phyloP scores from a whole-genome alignment of 2,888 invertebrate genomes.

The Pyralis farinalis region DNA sequence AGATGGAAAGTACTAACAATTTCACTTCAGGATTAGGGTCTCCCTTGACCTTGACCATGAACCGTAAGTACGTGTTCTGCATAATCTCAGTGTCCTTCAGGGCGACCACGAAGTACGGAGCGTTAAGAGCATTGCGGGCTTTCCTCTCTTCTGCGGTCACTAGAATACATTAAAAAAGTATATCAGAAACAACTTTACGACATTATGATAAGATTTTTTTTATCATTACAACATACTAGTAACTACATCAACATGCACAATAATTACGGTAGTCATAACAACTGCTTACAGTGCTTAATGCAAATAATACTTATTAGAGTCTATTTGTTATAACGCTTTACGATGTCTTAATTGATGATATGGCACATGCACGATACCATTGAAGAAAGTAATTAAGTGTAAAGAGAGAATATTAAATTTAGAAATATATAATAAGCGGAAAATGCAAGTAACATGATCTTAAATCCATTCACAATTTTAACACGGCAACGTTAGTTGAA shows the following conservation, averaged over 20 bases:
- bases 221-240: too few species aligned
- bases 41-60: constrained; percentile 93
- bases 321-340: constrained; percentile 69
- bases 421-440: not conserved
- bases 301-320: constrained; percentile 26
- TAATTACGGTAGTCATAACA: constrained; percentile 16
- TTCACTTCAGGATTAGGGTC: constrained; percentile 93
- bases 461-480: too few species aligned
- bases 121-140: constrained; percentile 85
- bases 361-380: constrained; percentile 49
- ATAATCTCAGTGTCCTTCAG: constrained; percentile 93
- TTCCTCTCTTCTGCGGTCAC: constrained; percentile 87
- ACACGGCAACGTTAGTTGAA: too few species aligned
- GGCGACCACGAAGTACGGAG: constrained; percentile 91
- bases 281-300: constrained; percentile 19
- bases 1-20: constrained; percentile 92
- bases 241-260: constrained; percentile 10
- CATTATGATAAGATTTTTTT: too few species aligned
- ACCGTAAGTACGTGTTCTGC: constrained; percentile 92
- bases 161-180: constrained; percentile 40
- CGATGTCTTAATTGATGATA: constrained; percentile 70
- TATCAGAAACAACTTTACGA: not conserved
- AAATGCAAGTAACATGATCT: too few species aligned
- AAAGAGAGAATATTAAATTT: not conserved
- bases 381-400: not conserved